Evolutionary conservation across 2,888 invertebrate genomes (phyloP), one percentile per base, ranked within the genome.

Genomic region (Synergus japonicus): DNA sequence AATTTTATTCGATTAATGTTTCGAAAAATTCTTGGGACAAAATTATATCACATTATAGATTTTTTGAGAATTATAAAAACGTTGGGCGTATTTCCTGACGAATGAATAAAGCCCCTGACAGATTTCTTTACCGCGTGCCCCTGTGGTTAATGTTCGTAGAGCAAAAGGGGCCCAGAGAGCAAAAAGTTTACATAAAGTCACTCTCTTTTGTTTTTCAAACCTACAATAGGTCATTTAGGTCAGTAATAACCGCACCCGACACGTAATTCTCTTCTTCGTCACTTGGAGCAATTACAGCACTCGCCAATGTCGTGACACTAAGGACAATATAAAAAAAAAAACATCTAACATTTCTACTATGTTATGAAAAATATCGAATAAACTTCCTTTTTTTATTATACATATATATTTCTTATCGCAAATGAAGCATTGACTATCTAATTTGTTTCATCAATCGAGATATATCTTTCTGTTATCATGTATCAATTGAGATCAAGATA

Each of bases 401-500:
- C 5, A 22, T 22, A 37, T 37, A 37, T 49, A 13, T 49, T n/a
- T 49, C 49, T n/a, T 7, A 49, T 15, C n/a, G 7, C 49, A 49
- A 49, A 49, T 15, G 15, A 49, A 49, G 15, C 5, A 7, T 2
- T 15, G 15, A 49, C 15, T 15, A 15, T 49, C 15, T n/a, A 37
- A 49, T 49, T n/a, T 49, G n/a, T 15, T 49, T 49, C 49, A 49
- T 49, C n/a, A 60, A 60, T 60, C 60, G 60, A 60, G 60, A 60
- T 9, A 9, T 60, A 12, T 63, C 13, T 29, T 29, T 13, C 29
- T 29, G 4, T 58, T 0, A 63, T 7, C 7, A 37, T 37, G 37
- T 37, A 63, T 63, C 37, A 58, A 73, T 49, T 73, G n/a, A 43
- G 29, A 49, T 29, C 1, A 41, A 73, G 54, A 73, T 54, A 73